Conservation (phyloP, 2,888 invertebrate genomes). For the Hemithea aestivaria region DNA sequence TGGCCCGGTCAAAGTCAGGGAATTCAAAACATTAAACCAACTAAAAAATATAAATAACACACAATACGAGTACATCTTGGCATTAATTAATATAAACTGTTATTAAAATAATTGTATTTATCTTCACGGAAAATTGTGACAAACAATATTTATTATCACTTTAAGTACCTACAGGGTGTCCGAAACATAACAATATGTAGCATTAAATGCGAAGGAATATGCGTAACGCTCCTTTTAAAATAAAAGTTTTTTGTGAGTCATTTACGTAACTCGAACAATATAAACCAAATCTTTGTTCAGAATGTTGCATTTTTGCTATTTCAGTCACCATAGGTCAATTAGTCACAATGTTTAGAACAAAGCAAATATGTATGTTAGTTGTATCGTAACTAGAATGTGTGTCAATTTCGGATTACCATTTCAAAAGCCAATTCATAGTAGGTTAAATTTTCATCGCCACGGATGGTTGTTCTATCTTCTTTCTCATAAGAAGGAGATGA, state of each 20-base stretch:
- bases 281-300: slow-evolving; percentile 21
- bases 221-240: slow-evolving; percentile 42
- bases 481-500: too few species aligned
- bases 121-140: neutral
- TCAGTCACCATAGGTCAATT: slow-evolving; percentile 44
- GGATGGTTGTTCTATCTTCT: too few species aligned
- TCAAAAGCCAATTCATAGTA: too few species aligned
- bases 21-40: slow-evolving; percentile 26
- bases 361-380: slow-evolving; percentile 20
- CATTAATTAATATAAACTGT: neutral
- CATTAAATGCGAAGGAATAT: slow-evolving; percentile 24
- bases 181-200: slow-evolving; percentile 22
- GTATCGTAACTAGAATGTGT: neutral
- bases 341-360: slow-evolving; percentile 38
- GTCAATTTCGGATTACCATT: too few species aligned
- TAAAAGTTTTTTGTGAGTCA: slow-evolving; percentile 56
- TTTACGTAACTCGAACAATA: slow-evolving; percentile 33
- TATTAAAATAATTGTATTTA: slow-evolving; percentile 2
- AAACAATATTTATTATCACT: neutral
- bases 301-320: slow-evolving; percentile 25
- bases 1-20: slow-evolving; percentile 55
- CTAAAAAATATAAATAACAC: slow-evolving; percentile 12
- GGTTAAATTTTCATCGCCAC: too few species aligned
- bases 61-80: slow-evolving; percentile 11
- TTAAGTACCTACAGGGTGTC: slow-evolving; percentile 37